Evolutionary conservation across 2,797 vertebrate genomes (phyloP).

Genomic region (Bradypodion ventrale): DNA sequence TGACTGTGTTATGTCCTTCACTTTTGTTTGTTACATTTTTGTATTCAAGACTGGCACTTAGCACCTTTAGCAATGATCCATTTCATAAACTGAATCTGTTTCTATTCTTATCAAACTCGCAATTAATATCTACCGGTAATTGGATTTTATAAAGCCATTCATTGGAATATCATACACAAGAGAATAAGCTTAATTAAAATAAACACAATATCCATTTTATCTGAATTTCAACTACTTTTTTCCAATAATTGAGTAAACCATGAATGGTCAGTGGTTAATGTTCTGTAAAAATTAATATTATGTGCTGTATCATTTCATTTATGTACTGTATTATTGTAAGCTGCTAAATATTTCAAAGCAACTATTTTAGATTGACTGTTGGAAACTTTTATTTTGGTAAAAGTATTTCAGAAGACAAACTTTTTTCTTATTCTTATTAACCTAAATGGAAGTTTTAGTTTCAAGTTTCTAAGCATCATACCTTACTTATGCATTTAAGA

Average conservation of each 20-base stretch:
- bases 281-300: conserved; percentile 38
- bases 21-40: conserved; percentile 34
- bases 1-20: conserved; percentile 17
- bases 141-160: conserved; percentile 33
- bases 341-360: conserved; percentile 9
- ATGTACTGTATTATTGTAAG: conserved; percentile 37
- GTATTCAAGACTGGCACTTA: conserved; percentile 16
- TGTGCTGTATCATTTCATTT: conserved; percentile 23
- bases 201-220: conserved; percentile 17
- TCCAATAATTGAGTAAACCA: conserved; percentile 32
- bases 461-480: not conserved
- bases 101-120: conserved; percentile 41
- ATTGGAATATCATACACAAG: conserved; percentile 41
- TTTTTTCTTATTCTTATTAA: conserved; percentile 22
- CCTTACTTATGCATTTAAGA: not conserved
- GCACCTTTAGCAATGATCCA: conserved; percentile 33
- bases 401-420: not conserved
- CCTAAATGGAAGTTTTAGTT: not conserved
- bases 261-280: conserved; percentile 23
- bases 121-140: conserved; percentile 52
- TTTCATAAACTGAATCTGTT: conserved; percentile 23
- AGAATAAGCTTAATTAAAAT: conserved; percentile 41
- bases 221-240: conserved; percentile 27
- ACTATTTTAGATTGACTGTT: conserved; percentile 9
- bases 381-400: not conserved